These are phyloP conservation scores for Nebria ingens DNA, from an alignment of 1,140 invertebrate genomes.

Conservation along the genomic window DNA sequence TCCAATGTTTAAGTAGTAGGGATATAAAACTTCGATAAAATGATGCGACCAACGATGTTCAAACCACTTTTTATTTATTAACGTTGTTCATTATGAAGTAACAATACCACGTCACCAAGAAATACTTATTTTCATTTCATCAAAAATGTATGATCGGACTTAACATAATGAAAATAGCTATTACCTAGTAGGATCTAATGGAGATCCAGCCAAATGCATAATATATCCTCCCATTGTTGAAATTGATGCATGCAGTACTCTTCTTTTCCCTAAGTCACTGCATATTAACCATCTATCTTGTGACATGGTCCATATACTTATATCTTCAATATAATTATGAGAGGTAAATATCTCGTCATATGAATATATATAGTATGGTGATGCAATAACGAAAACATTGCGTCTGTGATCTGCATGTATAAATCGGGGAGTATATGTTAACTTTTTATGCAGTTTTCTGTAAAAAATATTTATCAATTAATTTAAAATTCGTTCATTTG, in stretches of 20 bases:
- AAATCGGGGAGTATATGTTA: conserved; percentile 21
- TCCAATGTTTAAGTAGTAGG: no score
- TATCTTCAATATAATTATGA: no score
- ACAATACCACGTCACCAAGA: no score
- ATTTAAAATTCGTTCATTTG: conserved; percentile 10
- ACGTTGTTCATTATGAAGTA: no score
- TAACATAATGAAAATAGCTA: no score
- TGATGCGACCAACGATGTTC: no score
- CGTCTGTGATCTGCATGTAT: conserved; percentile 36
- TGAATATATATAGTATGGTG: conserved; percentile 17
- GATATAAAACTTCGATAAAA: no score
- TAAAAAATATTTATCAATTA: conserved; percentile 10
- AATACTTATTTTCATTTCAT: no score
- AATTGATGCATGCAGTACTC: conserved; percentile 36
- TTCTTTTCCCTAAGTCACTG: conserved; percentile 37
- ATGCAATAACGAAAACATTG: conserved; percentile 24
- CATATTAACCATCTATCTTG: conserved; percentile 54
- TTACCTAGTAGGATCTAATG: conserved; percentile 56
- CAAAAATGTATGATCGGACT: no score
- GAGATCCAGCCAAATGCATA: conserved; percentile 52
- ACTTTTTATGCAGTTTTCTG: conserved; percentile 22
- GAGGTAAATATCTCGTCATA: no score
- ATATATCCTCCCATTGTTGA: conserved; percentile 55
- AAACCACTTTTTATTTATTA: no score
- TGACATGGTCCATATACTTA: conserved; percentile 46